phyloP scores from a whole-genome alignment of 2,113 vertebrate genomes.

The Mixornis gularis region DNA sequence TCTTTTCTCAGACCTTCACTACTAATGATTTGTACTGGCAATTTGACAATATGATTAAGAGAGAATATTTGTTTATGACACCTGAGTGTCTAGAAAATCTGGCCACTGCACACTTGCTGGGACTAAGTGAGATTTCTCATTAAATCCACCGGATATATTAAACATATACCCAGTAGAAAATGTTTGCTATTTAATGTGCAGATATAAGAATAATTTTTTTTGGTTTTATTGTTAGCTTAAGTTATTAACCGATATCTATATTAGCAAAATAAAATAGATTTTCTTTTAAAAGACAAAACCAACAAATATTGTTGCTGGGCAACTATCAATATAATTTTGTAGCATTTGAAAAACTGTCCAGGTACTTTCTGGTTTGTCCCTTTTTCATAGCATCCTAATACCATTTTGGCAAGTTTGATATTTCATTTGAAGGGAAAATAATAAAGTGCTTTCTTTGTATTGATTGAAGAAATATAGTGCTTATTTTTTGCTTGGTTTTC shows the following conservation, averaged over 20 bases:
- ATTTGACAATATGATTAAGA: background rate
- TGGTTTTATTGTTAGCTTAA: background rate
- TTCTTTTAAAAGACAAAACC: background rate
- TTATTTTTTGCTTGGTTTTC: constrained; percentile 76
- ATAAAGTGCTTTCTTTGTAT: constrained; percentile 75
- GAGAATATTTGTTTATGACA: background rate
- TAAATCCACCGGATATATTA: background rate
- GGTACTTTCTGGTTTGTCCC: constrained; percentile 30
- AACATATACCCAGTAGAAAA: background rate
- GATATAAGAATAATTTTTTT: background rate
- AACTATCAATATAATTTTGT: constrained; percentile 10
- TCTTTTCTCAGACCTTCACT: background rate
- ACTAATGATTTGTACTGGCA: background rate
- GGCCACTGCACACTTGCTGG: background rate
- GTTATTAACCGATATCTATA: background rate
- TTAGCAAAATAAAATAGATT: background rate
- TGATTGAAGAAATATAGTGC: constrained; percentile 78
- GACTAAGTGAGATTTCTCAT: background rate
- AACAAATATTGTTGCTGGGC: background rate
- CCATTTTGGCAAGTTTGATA: constrained; percentile 66
- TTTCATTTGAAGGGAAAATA: constrained; percentile 74
- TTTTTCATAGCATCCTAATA: constrained; percentile 50
- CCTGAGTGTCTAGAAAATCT: background rate
- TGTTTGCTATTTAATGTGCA: background rate
- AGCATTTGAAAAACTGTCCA: constrained; percentile 11